Base-by-base conservation (phyloP, 2,888 invertebrate species). In the Diaprepes abbreviatus region DNA sequence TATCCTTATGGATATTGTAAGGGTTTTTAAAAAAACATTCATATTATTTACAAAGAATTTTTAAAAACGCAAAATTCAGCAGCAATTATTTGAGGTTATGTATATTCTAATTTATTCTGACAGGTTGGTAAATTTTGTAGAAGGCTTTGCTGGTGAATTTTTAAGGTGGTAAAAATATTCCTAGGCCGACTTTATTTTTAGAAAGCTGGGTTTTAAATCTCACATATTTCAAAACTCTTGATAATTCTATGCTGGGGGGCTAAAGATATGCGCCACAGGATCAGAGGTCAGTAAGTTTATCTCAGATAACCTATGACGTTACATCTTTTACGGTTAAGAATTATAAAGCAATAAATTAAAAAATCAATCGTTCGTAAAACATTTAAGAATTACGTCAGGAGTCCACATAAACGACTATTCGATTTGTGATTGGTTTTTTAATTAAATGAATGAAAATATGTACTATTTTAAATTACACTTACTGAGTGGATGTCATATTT, bases 201-300 rank as follows among this genome's bases (percentile, higher is more conserved):
- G 35, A 3, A 17, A 12, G 7, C 4, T 12, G 19, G 12, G 10
- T 33, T 19, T 17, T 12, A 5, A 36, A 36, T 45, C 17, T 17
- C 4, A 12, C 28, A 9, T 58, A 24, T 58, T 35, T 24, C 12
- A 33, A 28, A 52, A 58, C n/a, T 19, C 16, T n/a, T 52, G 69
- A 69, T 69, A 69, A 69, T 52, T 64, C 69, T 64, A 36, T 59
- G 69, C 64, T 16, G 69, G 69, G 31, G 69, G 69, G 52, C 64
- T 57, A 57, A 21, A 38, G 52, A 36, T 38, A 48, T 45, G 52
- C 45, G 19, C 21, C 12, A 14, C n/a, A 43, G 9, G 48, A 28
- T n/a, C 4, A 50, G 28, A 50, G 50, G 28, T 12, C 63, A 63
- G 10, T 7, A 52, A 38, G 50, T 16, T 52, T 52, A 63, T 52